These are phyloP conservation scores for Artibeus jamaicensis DNA, from an alignment of 2,797 vertebrate species.

Conservation along the genomic window DNA sequence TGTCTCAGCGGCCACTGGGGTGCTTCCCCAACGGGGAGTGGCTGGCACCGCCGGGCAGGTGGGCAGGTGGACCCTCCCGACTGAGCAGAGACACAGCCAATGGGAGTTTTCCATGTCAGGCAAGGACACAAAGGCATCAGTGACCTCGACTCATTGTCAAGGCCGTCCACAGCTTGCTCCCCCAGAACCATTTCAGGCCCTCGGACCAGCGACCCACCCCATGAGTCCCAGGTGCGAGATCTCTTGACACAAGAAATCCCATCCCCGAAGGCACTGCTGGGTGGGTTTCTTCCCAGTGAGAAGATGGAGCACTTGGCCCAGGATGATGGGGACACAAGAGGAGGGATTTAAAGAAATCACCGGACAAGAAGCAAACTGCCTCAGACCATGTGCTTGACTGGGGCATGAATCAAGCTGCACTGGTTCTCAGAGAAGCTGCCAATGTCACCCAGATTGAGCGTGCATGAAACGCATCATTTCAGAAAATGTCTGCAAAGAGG, in stretches of 20 bases:
- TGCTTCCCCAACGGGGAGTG: neutral
- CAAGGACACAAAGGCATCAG: neutral
- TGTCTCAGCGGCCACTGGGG: rapidly evolving
- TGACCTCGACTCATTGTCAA: neutral
- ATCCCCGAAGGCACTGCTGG: neutral
- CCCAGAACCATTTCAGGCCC: neutral
- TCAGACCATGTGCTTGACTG: neutral
- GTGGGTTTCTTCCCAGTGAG: neutral
- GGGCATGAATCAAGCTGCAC: neutral
- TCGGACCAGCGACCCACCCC: neutral
- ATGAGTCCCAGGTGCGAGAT: rapidly evolving
- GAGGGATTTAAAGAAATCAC: neutral
- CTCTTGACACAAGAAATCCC: neutral
- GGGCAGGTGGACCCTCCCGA: neutral
- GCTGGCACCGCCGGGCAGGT: neutral
- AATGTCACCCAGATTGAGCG: neutral
- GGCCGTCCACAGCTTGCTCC: neutral
- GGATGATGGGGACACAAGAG: neutral
- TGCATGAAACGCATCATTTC: neutral
- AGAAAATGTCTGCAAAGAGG: neutral
- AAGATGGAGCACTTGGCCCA: neutral
- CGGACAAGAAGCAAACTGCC: neutral
- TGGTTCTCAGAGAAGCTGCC: neutral
- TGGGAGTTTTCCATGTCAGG: neutral
- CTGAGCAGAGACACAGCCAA: neutral